Evolutionary conservation across 2,113 vertebrate genomes (phyloP).

Genomic region (Choloepus hoffmanni): DNA sequence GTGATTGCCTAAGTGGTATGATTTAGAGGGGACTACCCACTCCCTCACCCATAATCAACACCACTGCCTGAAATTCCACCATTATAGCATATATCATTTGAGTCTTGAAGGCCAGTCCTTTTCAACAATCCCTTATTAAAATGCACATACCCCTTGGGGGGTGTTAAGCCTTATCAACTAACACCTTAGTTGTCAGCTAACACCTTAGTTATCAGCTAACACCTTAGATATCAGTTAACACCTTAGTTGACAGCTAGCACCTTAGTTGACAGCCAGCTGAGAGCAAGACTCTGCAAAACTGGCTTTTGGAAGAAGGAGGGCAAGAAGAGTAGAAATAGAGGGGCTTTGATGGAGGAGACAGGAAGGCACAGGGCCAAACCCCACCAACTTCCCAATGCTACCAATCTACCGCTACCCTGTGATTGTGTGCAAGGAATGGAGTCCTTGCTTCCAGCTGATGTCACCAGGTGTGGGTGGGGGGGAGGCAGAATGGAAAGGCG

Average conservation of each 20-base stretch:
- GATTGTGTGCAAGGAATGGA: background rate
- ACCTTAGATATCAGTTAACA: slow-evolving; percentile 82
- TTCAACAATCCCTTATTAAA: slow-evolving; percentile 79
- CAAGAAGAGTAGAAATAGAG: slow-evolving; percentile 69
- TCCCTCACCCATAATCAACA: slow-evolving; percentile 68
- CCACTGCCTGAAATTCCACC: slow-evolving; percentile 63
- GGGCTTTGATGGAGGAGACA: slow-evolving; percentile 29
- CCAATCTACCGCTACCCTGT: background rate
- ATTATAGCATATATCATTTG: slow-evolving; percentile 68
- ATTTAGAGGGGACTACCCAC: slow-evolving; percentile 67
- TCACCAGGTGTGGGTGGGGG: slow-evolving; percentile 43
- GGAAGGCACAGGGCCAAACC: background rate
- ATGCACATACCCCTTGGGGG: slow-evolving; percentile 78
- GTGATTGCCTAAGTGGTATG: slow-evolving; percentile 65
- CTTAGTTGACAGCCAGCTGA: slow-evolving; percentile 81
- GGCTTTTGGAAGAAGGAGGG: slow-evolving; percentile 71
- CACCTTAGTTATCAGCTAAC: slow-evolving; percentile 83
- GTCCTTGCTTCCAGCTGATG: slow-evolving; percentile 18
- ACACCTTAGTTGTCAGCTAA: slow-evolving; percentile 82
- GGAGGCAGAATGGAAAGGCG: slow-evolving; percentile 51
- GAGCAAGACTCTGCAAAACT: slow-evolving; percentile 73
- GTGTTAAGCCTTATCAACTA: slow-evolving; percentile 82
- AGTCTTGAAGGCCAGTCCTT: slow-evolving; percentile 68
- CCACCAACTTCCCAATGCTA: slow-evolving; percentile 11
- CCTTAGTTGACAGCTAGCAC: slow-evolving; percentile 81